Evolutionary conservation across 2,113 vertebrate species (phyloP).

Genomic region (Pelusios castaneus): DNA sequence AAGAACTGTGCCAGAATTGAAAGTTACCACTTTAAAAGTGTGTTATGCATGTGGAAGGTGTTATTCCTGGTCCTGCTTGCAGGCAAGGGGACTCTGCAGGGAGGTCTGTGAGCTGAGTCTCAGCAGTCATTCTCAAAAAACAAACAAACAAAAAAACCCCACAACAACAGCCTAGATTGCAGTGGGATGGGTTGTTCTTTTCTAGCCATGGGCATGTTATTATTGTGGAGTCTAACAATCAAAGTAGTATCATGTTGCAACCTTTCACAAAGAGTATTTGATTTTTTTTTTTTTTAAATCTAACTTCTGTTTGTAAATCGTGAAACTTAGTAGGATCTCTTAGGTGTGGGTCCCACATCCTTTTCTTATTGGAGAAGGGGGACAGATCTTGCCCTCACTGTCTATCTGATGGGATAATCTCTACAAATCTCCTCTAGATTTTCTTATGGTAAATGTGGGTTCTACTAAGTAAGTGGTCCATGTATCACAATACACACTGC

Average conservation of each 20-base stretch:
- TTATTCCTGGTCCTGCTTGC: not conserved
- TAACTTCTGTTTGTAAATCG: not conserved
- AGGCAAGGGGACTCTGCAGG: not conserved
- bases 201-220: not conserved
- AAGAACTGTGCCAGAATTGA: not conserved
- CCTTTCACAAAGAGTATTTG: not conserved
- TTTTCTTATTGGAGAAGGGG: not conserved
- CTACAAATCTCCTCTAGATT: rapidly evolving
- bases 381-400: rapidly evolving
- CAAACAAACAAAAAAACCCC: too few relatives aligned
- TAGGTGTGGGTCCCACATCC: rapidly evolving
- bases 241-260: not conserved
- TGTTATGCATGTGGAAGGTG: not conserved
- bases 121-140: not conserved
- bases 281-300: not conserved
- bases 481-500: not conserved
- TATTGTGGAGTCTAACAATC: not conserved
- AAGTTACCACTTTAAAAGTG: not conserved
- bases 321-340: not conserved
- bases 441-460: not conserved
- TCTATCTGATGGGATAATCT: not conserved
- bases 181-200: not conserved
- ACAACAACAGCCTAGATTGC: not conserved
- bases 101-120: not conserved
- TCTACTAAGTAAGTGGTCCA: not conserved